These are phyloP conservation scores for Aphis craccivora DNA, from an alignment of 1,140 invertebrate species.

Conservation along the genomic window DNA sequence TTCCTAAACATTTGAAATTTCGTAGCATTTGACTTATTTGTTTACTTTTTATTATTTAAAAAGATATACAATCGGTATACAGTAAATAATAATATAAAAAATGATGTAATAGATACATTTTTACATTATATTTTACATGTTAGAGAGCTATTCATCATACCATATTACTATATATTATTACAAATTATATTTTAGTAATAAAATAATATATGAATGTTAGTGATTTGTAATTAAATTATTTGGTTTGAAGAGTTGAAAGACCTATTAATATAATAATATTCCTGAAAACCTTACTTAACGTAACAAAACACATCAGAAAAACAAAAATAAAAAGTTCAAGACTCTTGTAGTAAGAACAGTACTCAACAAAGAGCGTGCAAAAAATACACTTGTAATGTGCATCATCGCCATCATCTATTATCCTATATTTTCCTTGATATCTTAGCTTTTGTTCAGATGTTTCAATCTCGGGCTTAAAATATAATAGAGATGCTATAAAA, in stretches of 20 bases:
- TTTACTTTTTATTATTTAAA: too few relatives aligned
- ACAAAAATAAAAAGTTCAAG: slow-evolving; percentile 18
- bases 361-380: not conserved
- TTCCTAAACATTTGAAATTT: too few relatives aligned
- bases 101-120: too few relatives aligned
- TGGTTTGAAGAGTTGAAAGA: not conserved
- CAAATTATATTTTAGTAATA: not conserved
- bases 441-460: not conserved
- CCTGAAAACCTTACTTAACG: not conserved
- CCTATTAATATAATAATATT: not conserved
- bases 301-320: not conserved
- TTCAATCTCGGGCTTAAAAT: not conserved
- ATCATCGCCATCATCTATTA: not conserved
- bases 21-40: too few relatives aligned
- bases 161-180: not conserved
- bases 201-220: not conserved
- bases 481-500: not conserved
- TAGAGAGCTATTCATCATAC: too few relatives aligned
- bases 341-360: not conserved
- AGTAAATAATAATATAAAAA: too few relatives aligned
- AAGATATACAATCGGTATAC: too few relatives aligned
- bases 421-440: not conserved
- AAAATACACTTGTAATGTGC: not conserved
- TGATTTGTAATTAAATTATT: not conserved
- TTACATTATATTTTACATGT: too few relatives aligned